A percentile compares a stretch with the other conserved stretches of the same genome.
Evolutionary conservation across 2,888 invertebrate genomes (phyloP).

Genomic region (Atethmia centrago): DNA sequence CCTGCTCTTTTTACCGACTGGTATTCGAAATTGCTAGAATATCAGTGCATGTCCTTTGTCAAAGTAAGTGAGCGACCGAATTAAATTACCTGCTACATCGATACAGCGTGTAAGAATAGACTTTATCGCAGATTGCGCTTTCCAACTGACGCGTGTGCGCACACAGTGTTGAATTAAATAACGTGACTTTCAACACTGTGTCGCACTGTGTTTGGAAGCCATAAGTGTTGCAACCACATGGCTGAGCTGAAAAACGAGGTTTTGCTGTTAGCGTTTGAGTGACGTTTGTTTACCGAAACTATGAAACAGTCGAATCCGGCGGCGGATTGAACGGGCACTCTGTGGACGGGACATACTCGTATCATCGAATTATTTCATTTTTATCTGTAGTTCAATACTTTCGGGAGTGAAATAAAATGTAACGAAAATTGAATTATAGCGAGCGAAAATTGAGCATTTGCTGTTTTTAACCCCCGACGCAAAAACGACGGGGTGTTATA

Average conservation of each 20-base stretch:
- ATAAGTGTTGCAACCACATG: conserved; percentile 7
- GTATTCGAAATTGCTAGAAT: conserved; percentile 20
- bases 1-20: neutral
- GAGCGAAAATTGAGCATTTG: neutral
- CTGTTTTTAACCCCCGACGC: too few relatives aligned
- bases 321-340: neutral
- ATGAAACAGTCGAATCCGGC: neutral
- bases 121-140: conserved; percentile 6
- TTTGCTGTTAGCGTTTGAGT: conserved; percentile 42
- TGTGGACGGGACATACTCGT: neutral
- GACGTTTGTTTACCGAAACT: conserved; percentile 26
- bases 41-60: conserved; percentile 6
- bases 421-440: neutral
- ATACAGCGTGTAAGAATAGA: conserved; percentile 18
- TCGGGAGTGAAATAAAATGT: neutral
- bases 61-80: conserved; percentile 22
- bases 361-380: neutral
- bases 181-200: neutral
- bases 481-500: too few relatives aligned
- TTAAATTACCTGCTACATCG: conserved; percentile 14
- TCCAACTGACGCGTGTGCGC: conserved; percentile 8
- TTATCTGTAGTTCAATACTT: neutral
- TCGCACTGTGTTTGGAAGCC: neutral
- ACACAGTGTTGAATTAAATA: neutral
- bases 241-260: conserved; percentile 9